Evolutionary conservation across 2,113 vertebrate species (phyloP), one percentile per base, ranked within the genome.

Genomic region (Megalops atlanticus): DNA sequence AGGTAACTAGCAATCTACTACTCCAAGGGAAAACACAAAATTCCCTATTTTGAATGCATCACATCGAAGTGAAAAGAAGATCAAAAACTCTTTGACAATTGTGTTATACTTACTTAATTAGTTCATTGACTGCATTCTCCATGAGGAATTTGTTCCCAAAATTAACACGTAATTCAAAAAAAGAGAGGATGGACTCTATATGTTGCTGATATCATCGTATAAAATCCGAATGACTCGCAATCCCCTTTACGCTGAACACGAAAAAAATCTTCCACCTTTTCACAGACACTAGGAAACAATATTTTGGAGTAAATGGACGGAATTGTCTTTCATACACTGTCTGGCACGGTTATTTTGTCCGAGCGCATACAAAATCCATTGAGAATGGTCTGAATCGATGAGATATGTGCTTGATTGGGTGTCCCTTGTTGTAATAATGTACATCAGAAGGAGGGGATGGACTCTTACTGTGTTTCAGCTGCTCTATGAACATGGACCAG

Each of bases 321-420:
- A 89, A 85, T 88, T 87, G 87, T 90, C 87, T 88, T 86, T 88
- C 86, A 88, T 86, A 88, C 87, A 89, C 85, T 90, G 88, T 83
- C 89, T 88, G 89, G 75, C 83, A 78, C 82, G 89, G 83, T 85
- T 89, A 90, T 93, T 91, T 91, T 86, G 91, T 92, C 92, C 91
- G 89, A 89, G 92, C 90, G 94, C 89, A 89, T 90, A 89, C 85
- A 90, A 90, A 88, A 93, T 92, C 92, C 92, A 88, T 83, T 83
- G 91, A 90, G 92, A 89, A 84, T 91, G 89, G 83, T 90, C 85
- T 83, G 93, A 92, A 96, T 97, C 96, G 96, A 97, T 96, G 96
- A 93, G 94, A 95, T 96, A 92, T 91, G 96, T 88, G 95, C 93
- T 97, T 96, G 96, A 97, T 97, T 97, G 96, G 90, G 94, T 93